Evolutionary conservation across 2,797 vertebrate species (phyloP).

Genomic region (Gadopsis marmoratus): DNA sequence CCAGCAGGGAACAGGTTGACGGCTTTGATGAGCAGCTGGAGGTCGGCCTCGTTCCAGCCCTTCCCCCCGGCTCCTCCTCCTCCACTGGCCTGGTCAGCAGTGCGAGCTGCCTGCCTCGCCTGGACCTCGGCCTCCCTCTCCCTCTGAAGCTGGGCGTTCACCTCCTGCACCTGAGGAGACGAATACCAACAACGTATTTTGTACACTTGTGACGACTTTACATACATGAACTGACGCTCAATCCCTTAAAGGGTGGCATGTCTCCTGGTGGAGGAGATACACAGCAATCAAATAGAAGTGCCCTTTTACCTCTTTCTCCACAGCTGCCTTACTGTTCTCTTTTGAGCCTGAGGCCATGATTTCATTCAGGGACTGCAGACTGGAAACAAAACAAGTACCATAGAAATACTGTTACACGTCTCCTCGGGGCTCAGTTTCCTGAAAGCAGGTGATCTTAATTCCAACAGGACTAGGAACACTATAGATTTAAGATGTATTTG

Average conservation of each 20-base stretch:
- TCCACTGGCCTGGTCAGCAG: conserved; percentile 88
- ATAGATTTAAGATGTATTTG: neutral
- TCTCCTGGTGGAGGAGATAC: neutral
- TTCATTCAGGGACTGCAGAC: conserved; percentile 97
- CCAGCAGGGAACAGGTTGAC: conserved; percentile 99
- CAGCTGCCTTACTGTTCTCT: conserved; percentile 91
- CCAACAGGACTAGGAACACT: neutral
- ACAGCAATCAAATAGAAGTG: neutral
- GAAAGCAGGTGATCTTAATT: neutral
- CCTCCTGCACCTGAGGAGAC: conserved; percentile 89
- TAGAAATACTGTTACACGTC: neutral
- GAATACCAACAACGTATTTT: neutral
- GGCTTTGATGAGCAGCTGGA: conserved; percentile 97
- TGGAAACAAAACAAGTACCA: conserved; percentile 69
- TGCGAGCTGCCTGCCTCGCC: conserved; percentile 90
- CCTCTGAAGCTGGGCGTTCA: conserved; percentile 92
- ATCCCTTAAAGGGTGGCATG: neutral
- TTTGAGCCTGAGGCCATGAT: conserved; percentile 89
- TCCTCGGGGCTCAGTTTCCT: neutral
- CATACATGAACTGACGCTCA: neutral
- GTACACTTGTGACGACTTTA: neutral
- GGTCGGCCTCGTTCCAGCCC: conserved; percentile 96
- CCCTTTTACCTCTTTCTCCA: conserved; percentile 92
- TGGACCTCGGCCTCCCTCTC: conserved; percentile 95
- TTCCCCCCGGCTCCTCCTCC: conserved; percentile 87